A percentile compares a stretch with the other conserved stretches of the same genome.
Conservation (phyloP, 2,888 invertebrate genomes). For the Augochlorella aurata region DNA sequence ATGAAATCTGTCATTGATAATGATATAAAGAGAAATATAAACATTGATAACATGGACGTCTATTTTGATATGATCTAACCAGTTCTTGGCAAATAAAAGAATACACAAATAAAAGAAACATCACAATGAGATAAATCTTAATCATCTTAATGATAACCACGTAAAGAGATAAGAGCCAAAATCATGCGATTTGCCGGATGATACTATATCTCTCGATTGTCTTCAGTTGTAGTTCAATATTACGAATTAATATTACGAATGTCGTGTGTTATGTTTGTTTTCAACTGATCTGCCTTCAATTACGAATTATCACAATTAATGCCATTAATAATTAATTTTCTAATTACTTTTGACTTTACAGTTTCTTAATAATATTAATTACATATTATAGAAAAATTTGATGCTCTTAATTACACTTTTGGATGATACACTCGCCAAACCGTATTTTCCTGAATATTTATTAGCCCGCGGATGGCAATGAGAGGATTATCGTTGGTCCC, state of each 20-base stretch:
- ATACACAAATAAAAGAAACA: not conserved
- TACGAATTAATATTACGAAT: not conserved
- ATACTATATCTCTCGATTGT: not conserved
- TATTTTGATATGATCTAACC: not conserved
- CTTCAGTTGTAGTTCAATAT: not conserved
- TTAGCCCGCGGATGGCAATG: too few species aligned
- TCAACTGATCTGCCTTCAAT: not conserved
- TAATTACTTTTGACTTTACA: not conserved
- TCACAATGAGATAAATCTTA: not conserved
- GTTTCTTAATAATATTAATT: too few species aligned
- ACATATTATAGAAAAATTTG: too few species aligned
- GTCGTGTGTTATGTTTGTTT: not conserved
- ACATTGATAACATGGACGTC: too few species aligned
- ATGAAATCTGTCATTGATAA: not conserved
- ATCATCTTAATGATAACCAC: not conserved
- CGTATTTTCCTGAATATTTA: too few species aligned
- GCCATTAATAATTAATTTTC: not conserved
- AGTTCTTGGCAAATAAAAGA: not conserved
- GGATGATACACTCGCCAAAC: too few species aligned
- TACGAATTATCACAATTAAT: not conserved
- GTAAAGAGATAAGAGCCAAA: not conserved
- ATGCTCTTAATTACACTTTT: too few species aligned
- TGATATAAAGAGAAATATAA: too few species aligned
- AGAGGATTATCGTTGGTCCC: too few species aligned
- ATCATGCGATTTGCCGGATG: not conserved